A percentile compares a stretch with the other conserved stretches of the same genome.
Evolutionary conservation across 2,113 vertebrate genomes (phyloP).

Genomic region (Hystrix brachyura): DNA sequence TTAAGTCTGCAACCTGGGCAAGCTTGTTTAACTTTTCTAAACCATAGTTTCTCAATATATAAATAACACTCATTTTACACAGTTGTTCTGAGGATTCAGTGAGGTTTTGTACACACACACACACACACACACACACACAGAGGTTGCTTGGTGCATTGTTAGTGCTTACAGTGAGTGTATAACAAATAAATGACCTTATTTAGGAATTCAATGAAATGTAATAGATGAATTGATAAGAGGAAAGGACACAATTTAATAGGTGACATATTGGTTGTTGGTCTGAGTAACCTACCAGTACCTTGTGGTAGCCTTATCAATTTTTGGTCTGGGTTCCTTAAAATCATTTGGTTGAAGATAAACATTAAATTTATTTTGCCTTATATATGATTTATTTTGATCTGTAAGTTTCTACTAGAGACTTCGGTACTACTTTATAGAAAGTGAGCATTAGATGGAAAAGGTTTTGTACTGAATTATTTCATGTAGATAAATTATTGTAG

Average conservation of each 20-base stretch:
- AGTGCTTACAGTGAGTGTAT: slow-evolving; percentile 21
- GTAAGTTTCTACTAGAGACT: not conserved
- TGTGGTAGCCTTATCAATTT: slow-evolving; percentile 22
- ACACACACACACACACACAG: not conserved
- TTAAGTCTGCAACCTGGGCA: not conserved
- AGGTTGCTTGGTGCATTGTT: slow-evolving; percentile 1
- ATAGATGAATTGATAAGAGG: slow-evolving; percentile 11
- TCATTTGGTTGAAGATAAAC: slow-evolving; percentile 42
- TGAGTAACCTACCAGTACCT: not conserved
- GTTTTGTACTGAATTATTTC: slow-evolving; percentile 44
- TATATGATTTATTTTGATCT: slow-evolving; percentile 52
- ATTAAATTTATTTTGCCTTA: slow-evolving; percentile 52
- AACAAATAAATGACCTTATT: slow-evolving; percentile 52
- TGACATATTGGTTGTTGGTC: slow-evolving; percentile 26
- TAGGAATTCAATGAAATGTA: slow-evolving; percentile 23
- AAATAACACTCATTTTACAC: not conserved
- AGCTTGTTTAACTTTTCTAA: slow-evolving; percentile 15
- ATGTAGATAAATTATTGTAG: slow-evolving; percentile 42
- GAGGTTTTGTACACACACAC: not conserved
- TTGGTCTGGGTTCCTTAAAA: slow-evolving; percentile 41
- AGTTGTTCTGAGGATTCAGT: slow-evolving; percentile 58
- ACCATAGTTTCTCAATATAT: slow-evolving; percentile 5
- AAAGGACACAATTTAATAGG: slow-evolving; percentile 40
- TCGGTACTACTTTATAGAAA: slow-evolving; percentile 48
- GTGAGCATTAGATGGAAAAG: slow-evolving; percentile 5